Base-by-base conservation (phyloP, 2,797 vertebrate species). In the Pachyuromys duprasi region DNA sequence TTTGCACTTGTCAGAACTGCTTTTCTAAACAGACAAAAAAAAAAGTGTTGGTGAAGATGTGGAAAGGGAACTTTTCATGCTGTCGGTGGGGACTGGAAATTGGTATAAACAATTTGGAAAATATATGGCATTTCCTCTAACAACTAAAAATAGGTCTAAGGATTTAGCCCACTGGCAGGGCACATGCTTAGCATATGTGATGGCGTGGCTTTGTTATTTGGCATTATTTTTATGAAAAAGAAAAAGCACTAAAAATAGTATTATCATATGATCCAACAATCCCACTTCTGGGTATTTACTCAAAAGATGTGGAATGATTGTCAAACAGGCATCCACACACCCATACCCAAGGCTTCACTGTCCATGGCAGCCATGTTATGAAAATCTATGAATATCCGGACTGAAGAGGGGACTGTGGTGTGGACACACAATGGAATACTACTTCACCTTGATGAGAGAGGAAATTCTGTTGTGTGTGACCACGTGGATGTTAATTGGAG, bases 101-200 rank as follows among this genome's bases (percentile, higher is more conserved):
- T 65, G 49, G 57, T 74, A 65, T 26, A 95, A 39, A 53, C n/a
- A 53, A 39, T 90, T 65, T 17, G 8, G 86, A 57, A 80, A 86
- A 80, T 33, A 39, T 74, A 55, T 45, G 57, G 45, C 53, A 62
- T 7, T 87, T 91, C 93, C 75, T 80, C 45, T 74, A 80, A 81
- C 70, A 74, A 31, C 55, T 92, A 92, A 76, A 92, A 92, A 76
- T 76, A 92, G 26, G 20, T 55, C 60, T 65, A 28, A 72, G 45
- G n/a, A 42, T 76, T 45, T 67, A 63, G 45, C n/a, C 33, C 26
- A 76, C 70, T 76, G 60, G 60, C 31, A 76, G 55, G 62, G 72
- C 72, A 76, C 45, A 39, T 65, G 70, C 26, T 76, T 55, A 84
- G 53, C 80, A 91, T 53, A 82, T 82, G 55, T 81, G 36, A 57